Evolutionary conservation across 2,113 vertebrate species (phyloP), one percentile per base, ranked within the genome.

Genomic region (Mola mola): DNA sequence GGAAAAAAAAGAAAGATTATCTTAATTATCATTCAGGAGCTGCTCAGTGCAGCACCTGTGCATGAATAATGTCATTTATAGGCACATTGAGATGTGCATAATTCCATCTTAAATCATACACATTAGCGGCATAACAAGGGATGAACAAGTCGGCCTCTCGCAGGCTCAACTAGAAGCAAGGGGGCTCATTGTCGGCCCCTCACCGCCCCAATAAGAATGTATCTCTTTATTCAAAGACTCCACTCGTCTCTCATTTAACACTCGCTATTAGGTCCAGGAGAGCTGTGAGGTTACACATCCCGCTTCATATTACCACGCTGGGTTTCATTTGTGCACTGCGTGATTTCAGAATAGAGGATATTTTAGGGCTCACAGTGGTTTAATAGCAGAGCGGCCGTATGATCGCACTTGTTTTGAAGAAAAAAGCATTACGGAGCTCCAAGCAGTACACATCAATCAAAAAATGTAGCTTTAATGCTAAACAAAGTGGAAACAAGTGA

Each of bases 1-100:
- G 72, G 66, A 70, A 57, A 66, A 79, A 86, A 71, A 53, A 85
- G 81, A 91, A 89, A 90, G 91, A 93, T 92, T 92, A 93, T 92
- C 92, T 93, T 92, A 92, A 93, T 93, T 93, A 92, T 92, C 90
- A 92, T 93, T 92, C 90, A 87, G 88, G 90, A 87, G 86, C 88
- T 78, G 90, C 90, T 90, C 85, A 89, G 89, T 86, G 91, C 91
- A 90, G 91, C 91, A 93, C 92, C 92, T 92, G 92, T 91, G 92
- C 91, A 90, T 91, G 90, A 91, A 93, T 92, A 93, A 93, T 92
- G 90, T 92, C 88, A 85, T 92, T 93, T 92, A 92, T 87, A 82
- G 90, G 83, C 86, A 89, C 90, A 88, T 77, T 89, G 90, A 91
- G 90, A 92, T 89, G 86, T 90, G 91, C 87, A 91, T 91, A 91